Conservation (phyloP, 1,140 invertebrate species). For the Antheraea pernyi region DNA sequence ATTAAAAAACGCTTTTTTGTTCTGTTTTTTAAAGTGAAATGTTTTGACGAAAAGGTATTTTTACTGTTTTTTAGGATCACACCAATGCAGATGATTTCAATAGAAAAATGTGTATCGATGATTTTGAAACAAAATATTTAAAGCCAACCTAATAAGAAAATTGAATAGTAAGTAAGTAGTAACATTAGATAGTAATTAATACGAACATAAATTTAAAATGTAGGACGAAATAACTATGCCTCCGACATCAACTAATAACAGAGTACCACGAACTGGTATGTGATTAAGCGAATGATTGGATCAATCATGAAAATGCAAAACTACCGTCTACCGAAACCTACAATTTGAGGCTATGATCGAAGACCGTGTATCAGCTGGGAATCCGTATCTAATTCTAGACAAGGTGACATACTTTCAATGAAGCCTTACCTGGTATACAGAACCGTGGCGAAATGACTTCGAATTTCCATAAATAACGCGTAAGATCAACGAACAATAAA, state of each 20-base stretch:
- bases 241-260: not conserved
- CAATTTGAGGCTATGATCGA: slow-evolving; percentile 35
- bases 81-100: no score
- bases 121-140: no score
- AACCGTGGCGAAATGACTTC: slow-evolving; percentile 51
- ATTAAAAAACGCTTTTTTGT: no score
- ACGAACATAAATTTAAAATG: slow-evolving; percentile 1
- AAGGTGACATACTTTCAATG: slow-evolving; percentile 69
- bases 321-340: slow-evolving; percentile 19
- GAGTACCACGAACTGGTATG: not conserved
- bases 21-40: no score
- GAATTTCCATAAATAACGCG: slow-evolving; percentile 73
- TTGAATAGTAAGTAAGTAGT: not conserved
- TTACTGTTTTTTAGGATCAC: no score
- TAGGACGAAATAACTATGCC: slow-evolving; percentile 1
- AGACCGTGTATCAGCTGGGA: slow-evolving; percentile 40
- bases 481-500: slow-evolving; percentile 65
- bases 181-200: not conserved
- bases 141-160: not conserved
- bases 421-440: slow-evolving; percentile 23
- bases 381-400: slow-evolving; percentile 64
- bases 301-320: slow-evolving; percentile 29
- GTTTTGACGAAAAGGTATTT: no score
- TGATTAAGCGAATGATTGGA: slow-evolving; percentile 11
- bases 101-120: no score